Base-by-base conservation (phyloP, 2,113 vertebrate genomes). In the Syrmaticus mikado region DNA sequence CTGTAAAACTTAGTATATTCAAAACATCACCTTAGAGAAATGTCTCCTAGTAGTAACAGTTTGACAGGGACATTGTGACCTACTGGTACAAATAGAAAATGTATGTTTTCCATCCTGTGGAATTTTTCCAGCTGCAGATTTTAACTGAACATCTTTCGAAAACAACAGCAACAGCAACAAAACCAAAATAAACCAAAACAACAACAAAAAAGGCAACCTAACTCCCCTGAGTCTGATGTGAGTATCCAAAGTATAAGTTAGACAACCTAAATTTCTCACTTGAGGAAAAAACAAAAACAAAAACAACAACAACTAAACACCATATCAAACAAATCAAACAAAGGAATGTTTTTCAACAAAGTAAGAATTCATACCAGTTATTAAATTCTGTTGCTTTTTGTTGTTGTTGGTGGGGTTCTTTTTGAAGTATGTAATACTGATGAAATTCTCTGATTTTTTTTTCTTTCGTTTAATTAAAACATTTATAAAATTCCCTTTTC, bases 231-330 rank as follows among this genome's bases (percentile, higher is more conserved):
- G 7, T 32, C 17, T 77, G 12, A 38, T 48, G 3, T 38, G n/a
- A 55, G 14, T 50, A 72, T 62, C 9, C 2, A 5, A 74, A 28
- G 5, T 8, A 1, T 50, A 76, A 89, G 10, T 45, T 32, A 80
- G 40, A 32, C 3, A 64, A 55, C 2, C 0, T 60, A 25, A 77
- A 68, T 24, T 41, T n/a, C 1, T 2, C 4, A 9, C 6, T 46
- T n/a, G 8, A 5, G 3, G 41, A 43, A 57, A 1, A 27, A n/a
- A 53, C 22, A 38, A 38, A 27, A 27, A 4, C 22, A 25, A 36
- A 25, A 10, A 36, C 15, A 36, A 15, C 34, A 38, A 14, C 22
- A 27, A 36, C 41, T 15, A 41, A 41, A 41, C 41, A 41, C 41
- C 41, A 41, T 41, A 41, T 41, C 41, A 41, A 41, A 41, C 41